Evolutionary conservation across 2,113 vertebrate genomes (phyloP).

Genomic region (Oreotragus oreotragus): DNA sequence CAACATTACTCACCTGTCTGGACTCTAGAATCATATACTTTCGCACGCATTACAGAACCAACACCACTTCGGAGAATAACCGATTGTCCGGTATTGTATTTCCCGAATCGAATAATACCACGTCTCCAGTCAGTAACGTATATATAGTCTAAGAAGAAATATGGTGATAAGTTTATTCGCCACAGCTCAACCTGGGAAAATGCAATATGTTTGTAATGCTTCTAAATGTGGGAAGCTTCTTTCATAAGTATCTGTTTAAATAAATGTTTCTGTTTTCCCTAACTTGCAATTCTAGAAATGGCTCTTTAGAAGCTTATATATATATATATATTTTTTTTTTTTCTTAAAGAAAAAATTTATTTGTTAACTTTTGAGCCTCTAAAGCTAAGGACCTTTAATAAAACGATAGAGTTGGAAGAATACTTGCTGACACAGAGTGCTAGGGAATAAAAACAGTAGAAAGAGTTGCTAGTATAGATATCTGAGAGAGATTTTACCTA

Average conservation of each 20-base stretch:
- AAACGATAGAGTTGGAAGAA: background rate
- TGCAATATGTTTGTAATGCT: background rate
- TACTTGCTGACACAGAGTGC: background rate
- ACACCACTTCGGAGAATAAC: slow-evolving; percentile 92
- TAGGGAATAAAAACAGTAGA: background rate
- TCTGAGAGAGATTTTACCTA: background rate
- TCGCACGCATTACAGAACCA: slow-evolving; percentile 92
- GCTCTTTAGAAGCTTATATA: background rate
- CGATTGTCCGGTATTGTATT: slow-evolving; percentile 92
- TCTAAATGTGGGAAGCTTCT: background rate
- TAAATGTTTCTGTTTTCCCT: background rate
- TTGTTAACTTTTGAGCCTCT: background rate
- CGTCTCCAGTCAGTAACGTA: slow-evolving; percentile 97
- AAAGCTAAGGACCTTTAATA: background rate
- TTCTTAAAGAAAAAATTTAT: background rate
- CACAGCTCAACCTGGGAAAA: background rate
- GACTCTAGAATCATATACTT: slow-evolving; percentile 89
- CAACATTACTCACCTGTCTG: slow-evolving; percentile 87
- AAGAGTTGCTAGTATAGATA: background rate
- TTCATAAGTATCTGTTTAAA: background rate
- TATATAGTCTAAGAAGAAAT: slow-evolving; percentile 86
- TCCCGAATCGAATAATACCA: slow-evolving; percentile 93
- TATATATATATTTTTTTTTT: background rate
- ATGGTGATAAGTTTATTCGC: background rate
- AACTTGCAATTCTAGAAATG: background rate